Conservation (phyloP, 2,888 invertebrate species). For the Tineola bisselliella region DNA sequence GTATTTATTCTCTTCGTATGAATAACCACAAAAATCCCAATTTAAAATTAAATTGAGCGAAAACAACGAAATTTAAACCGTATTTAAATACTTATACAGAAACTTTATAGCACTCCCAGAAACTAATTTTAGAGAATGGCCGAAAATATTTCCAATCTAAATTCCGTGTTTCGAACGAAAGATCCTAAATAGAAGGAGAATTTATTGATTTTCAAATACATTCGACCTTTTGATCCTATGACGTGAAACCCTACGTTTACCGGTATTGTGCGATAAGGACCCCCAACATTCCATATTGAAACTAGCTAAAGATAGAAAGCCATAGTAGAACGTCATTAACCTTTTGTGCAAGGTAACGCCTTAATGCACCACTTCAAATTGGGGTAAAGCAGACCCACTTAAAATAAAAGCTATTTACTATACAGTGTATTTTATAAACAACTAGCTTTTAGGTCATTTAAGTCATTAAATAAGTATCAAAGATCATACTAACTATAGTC, state of each 20-base stretch:
- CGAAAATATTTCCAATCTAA: conserved; percentile 1
- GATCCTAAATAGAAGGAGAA: background rate
- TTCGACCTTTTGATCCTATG: background rate
- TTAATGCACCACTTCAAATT: too few species aligned
- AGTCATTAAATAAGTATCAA: too few species aligned
- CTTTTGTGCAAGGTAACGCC: background rate
- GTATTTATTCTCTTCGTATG: too few species aligned
- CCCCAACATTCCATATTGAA: background rate
- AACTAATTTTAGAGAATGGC: background rate
- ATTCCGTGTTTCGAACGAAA: background rate
- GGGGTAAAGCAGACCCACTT: too few species aligned
- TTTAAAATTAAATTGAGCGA: too few species aligned
- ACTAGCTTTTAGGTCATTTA: too few species aligned
- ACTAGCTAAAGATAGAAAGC: background rate
- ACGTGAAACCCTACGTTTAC: background rate
- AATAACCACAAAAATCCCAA: too few species aligned
- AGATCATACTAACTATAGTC: too few species aligned
- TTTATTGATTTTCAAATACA: background rate
- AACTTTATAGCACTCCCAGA: background rate
- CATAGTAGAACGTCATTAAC: background rate
- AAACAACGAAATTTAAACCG: too few species aligned
- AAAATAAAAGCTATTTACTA: too few species aligned
- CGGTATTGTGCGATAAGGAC: background rate
- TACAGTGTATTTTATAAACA: too few species aligned
- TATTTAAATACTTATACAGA: too few species aligned